Evolutionary conservation across 1,140 invertebrate genomes (phyloP), one percentile per base, ranked within the genome.

Genomic region (Procambarus virginalis): DNA sequence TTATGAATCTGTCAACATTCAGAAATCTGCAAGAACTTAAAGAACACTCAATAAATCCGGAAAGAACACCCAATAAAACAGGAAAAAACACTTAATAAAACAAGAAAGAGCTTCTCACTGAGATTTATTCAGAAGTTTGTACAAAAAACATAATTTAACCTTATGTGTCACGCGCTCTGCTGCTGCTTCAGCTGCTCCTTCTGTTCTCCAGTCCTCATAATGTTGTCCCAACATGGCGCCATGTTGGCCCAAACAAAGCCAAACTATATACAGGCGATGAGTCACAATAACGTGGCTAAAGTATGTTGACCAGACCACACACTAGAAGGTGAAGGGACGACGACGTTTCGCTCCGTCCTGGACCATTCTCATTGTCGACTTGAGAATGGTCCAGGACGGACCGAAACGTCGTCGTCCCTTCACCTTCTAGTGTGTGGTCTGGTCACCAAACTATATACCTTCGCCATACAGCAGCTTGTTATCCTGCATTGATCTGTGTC

Each of bases 121-220:
- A 73, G 68, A 45, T 48, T 78, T 48, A 78, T 78, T 78, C 22
- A 49, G 46, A n/a, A 34, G 76, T 49, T 55, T 78, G 46, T 55
- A 48, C 76, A 78, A 78, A 78, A 78, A 3, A 55, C 46, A 78
- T 51, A 9, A 79, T 22, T 5, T 79, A 34, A 73, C 5, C 68
- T 34, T 2, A 4, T 73, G 68, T 73, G n/a, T 73, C 5, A 10
- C 68, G 8, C n/a, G 22, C 22, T 22, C 68, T 73, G 4, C 68
- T 34, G 68, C 68, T 73, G n/a, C 10, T 17, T 55, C 51, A 9
- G 8, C 12, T 5, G 3, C 51, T 55, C 51, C 12, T 12, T 68
- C 64, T n/a, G 64, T 8, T 0, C 4, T 20, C 5, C 17, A 68
- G 20, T 17, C 20, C 64, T 34, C 68, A 73, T 8, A 2, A 6